Conservation (phyloP, 2,888 invertebrate species). For the Nebria brevicollis region DNA sequence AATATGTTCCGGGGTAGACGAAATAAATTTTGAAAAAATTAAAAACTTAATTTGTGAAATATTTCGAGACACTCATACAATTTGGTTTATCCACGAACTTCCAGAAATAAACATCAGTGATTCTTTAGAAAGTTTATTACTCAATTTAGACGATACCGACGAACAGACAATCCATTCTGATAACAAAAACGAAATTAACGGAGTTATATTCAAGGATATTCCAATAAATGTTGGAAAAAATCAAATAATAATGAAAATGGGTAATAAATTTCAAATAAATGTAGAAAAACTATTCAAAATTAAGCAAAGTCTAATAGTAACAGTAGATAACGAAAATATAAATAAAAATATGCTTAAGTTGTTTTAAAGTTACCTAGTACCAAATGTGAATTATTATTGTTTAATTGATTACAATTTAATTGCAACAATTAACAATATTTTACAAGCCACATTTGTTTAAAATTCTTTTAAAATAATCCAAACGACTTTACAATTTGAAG, state of each 20-base stretch:
- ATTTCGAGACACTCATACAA: not conserved
- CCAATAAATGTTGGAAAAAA: slow-evolving; percentile 8
- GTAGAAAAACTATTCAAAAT: slow-evolving; percentile 8
- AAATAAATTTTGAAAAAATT: not conserved
- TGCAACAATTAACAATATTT: not conserved
- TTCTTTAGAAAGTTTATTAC: too few relatives aligned
- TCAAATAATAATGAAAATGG: not conserved
- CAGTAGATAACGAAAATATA: not conserved
- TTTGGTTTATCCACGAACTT: too few relatives aligned
- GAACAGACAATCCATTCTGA: not conserved
- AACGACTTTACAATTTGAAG: too few relatives aligned
- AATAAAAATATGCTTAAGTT: not conserved
- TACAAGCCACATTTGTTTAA: too few relatives aligned
- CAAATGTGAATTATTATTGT: not conserved
- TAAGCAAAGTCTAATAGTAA: slow-evolving; percentile 7
- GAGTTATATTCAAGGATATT: not conserved
- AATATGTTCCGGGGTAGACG: too few relatives aligned
- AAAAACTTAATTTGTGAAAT: not conserved
- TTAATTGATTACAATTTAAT: not conserved
- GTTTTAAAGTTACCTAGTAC: not conserved
- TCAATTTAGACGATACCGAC: too few relatives aligned
- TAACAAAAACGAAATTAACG: slow-evolving; percentile 2
- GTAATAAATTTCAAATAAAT: not conserved
- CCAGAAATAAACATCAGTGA: too few relatives aligned
- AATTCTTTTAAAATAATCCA: too few relatives aligned